Evolutionary conservation across 2,888 invertebrate genomes (phyloP).

Genomic region (Notodonta ziczac): DNA sequence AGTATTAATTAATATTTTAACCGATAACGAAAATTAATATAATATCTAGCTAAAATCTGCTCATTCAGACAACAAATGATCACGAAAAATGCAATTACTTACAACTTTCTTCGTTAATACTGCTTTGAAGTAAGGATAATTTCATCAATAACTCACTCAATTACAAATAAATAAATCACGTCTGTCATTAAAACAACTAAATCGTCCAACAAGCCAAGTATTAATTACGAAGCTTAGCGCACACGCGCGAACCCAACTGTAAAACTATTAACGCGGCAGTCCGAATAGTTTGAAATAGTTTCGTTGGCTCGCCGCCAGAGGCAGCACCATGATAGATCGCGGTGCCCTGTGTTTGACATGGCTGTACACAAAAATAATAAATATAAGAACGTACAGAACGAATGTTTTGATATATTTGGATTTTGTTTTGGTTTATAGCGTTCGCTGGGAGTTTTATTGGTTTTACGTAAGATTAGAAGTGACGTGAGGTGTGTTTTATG

Average conservation of each 20-base stretch:
- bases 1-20: too few species aligned
- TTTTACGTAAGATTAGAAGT: conserved; percentile 64
- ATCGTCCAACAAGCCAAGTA: conserved; percentile 54
- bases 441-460: conserved; percentile 64
- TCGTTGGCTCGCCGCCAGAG: conserved; percentile 72
- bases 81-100: too few species aligned
- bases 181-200: conserved; percentile 57
- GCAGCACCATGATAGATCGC: conserved; percentile 65
- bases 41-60: too few species aligned
- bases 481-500: conserved; percentile 51
- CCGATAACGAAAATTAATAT: too few species aligned
- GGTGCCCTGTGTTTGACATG: conserved; percentile 70
- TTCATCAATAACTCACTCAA: neutral
- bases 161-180: conserved; percentile 31
- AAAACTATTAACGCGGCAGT: conserved; percentile 74
- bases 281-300: conserved; percentile 76
- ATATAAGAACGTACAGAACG: conserved; percentile 55
- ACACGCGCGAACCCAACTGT: conserved; percentile 62
- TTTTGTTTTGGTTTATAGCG: conserved; percentile 62
- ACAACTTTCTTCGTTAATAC: too few species aligned
- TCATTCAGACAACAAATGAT: too few species aligned
- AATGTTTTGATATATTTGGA: conserved; percentile 68
- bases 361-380: conserved; percentile 78
- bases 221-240: conserved; percentile 69
- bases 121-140: too few species aligned